Percentiles rank a stretch among this genome's conserved stretches.
phyloP scores from a whole-genome alignment of 2,797 vertebrate species.

The Heliangelus exortis region DNA sequence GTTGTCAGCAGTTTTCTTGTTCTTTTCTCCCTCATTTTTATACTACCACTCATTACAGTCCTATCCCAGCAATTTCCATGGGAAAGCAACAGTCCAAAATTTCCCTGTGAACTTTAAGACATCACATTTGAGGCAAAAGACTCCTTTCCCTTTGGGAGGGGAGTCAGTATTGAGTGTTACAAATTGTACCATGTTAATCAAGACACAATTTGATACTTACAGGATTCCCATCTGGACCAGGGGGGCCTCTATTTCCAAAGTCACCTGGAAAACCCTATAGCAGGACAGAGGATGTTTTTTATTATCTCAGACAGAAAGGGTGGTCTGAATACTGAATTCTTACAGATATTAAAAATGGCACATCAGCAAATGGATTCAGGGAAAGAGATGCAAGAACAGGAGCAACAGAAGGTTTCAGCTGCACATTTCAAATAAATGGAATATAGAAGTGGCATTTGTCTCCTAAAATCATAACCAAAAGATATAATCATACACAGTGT shows the following conservation, averaged over 20 bases:
- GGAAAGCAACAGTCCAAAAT: background rate
- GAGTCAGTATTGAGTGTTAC: background rate
- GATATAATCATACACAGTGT: background rate
- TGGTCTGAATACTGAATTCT: background rate
- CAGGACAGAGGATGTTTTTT: background rate
- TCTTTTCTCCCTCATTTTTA: background rate
- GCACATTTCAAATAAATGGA: background rate
- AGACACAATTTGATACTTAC: slow-evolving; percentile 77
- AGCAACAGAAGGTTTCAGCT: background rate
- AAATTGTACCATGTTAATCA: background rate
- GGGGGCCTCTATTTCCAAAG: slow-evolving; percentile 87
- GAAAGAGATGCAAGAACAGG: background rate
- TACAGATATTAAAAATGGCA: background rate
- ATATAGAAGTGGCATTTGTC: background rate
- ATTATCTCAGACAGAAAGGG: background rate
- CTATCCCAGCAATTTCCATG: background rate
- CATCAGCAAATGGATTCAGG: background rate
- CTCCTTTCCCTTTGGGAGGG: background rate
- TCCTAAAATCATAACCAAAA: background rate
- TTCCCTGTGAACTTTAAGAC: background rate
- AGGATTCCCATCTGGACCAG: slow-evolving; percentile 91
- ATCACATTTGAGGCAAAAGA: background rate
- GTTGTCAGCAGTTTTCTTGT: background rate
- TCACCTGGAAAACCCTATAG: slow-evolving; percentile 88
- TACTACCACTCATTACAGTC: background rate